phyloP scores from a whole-genome alignment of 1,140 invertebrate species.

The Psilanteris sp. region DNA sequence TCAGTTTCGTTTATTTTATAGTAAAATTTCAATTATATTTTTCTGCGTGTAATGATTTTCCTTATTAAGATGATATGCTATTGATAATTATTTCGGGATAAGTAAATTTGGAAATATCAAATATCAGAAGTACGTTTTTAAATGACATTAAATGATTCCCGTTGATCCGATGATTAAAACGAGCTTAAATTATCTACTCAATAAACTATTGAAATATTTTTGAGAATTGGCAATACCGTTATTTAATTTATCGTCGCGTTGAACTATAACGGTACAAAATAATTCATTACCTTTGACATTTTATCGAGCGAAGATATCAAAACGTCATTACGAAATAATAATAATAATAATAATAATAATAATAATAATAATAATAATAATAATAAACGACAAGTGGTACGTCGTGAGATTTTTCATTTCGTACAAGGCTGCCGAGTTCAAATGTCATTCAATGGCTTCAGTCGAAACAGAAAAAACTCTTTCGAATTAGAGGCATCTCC shows the following conservation, averaged over 20 bases:
- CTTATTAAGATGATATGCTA: too few species aligned
- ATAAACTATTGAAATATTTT: constrained; percentile 21
- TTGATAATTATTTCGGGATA: too few species aligned
- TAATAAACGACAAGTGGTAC: too few species aligned
- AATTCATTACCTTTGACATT: constrained; percentile 30
- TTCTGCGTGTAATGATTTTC: too few species aligned
- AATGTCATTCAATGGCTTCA: background rate
- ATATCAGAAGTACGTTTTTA: too few species aligned
- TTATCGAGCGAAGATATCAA: constrained; percentile 18
- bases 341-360: too few species aligned
- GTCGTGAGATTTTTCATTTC: background rate
- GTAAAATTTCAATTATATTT: too few species aligned
- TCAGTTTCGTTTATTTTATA: too few species aligned
- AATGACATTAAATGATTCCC: too few species aligned
- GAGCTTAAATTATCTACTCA: background rate
- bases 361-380: too few species aligned
- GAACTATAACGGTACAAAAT: constrained; percentile 28
- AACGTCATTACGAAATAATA: constrained; percentile 9
- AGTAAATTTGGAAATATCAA: too few species aligned
- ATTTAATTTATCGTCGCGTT: constrained; percentile 13
- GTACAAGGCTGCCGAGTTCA: background rate
- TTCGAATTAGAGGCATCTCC: constrained; percentile 24
- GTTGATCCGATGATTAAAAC: too few species aligned
- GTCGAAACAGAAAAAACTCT: constrained; percentile 6
- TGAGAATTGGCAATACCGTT: constrained; percentile 33